phyloP scores from a whole-genome alignment of 2,888 invertebrate genomes.

The Cheilosia variabilis region DNA sequence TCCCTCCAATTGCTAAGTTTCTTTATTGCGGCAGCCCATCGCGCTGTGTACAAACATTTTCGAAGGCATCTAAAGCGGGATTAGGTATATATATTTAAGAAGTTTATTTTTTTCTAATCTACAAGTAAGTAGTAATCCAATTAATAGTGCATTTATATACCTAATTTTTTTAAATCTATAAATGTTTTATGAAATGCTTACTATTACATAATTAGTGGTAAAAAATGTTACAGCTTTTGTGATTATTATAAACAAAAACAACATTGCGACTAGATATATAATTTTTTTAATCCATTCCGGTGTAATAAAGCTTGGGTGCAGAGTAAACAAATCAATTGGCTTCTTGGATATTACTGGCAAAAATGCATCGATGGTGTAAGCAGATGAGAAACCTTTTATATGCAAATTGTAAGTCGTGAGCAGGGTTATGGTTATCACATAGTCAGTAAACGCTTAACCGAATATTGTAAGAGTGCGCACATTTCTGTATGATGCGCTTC shows the following conservation, averaged over 20 bases:
- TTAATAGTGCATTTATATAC: conserved; percentile 65
- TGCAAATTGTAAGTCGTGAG: not conserved
- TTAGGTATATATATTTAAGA: conserved; percentile 25
- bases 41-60: conserved; percentile 5
- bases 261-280: conserved; percentile 44
- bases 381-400: not conserved
- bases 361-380: conserved; percentile 59
- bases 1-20: not conserved
- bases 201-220: conserved; percentile 69
- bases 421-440: too few species aligned
- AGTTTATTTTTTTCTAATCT: conserved; percentile 35
- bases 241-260: conserved; percentile 32
- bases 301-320: conserved; percentile 73
- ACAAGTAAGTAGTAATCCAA: conserved; percentile 37
- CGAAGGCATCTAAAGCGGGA: conserved; percentile 15
- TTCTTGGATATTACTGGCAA: conserved; percentile 57
- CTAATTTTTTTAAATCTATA: not conserved
- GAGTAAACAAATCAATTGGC: conserved; percentile 14
- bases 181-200: conserved; percentile 53
- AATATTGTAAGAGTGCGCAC: too few species aligned
- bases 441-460: too few species aligned
- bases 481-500: too few species aligned
- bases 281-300: conserved; percentile 79
- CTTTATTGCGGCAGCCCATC: too few species aligned
- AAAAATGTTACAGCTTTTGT: conserved; percentile 49